Evolutionary conservation across 2,888 invertebrate species (phyloP).

Genomic region (Cetonia aurata): DNA sequence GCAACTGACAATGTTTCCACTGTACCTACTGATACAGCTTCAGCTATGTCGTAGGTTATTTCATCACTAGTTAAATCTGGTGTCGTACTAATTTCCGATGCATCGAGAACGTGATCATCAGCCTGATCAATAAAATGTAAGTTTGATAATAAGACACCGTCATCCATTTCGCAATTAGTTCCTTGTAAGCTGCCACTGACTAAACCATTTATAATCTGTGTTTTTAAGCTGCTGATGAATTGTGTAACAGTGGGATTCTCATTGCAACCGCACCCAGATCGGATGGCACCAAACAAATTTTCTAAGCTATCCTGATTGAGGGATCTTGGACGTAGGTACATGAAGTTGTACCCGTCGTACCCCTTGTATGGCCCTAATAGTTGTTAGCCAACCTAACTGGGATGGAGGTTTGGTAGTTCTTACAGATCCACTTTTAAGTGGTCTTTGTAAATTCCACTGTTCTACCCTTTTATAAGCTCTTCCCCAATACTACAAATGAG

Average conservation of each 20-base stretch:
- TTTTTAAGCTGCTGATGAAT: constrained; percentile 49
- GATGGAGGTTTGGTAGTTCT: constrained; percentile 46
- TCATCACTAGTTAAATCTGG: no score
- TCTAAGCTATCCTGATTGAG: constrained; percentile 51
- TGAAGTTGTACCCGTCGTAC: background rate
- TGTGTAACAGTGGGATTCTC: constrained; percentile 49
- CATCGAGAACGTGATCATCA: no score
- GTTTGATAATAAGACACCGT: constrained; percentile 23
- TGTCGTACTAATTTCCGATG: no score
- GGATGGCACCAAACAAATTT: constrained; percentile 48
- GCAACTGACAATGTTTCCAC: no score
- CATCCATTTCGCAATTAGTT: constrained; percentile 47
- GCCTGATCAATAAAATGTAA: background rate
- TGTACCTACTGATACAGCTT: no score
- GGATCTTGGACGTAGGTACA: constrained; percentile 38
- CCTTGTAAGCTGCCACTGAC: constrained; percentile 28
- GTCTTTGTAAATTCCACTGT: constrained; percentile 40
- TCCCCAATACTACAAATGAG: constrained; percentile 44
- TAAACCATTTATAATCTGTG: constrained; percentile 46
- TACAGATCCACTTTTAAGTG: background rate
- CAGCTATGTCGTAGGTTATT: no score
- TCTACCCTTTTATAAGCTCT: constrained; percentile 46
- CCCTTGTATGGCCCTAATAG: constrained; percentile 18
- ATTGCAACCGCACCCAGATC: constrained; percentile 48
- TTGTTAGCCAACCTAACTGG: constrained; percentile 48